Evolutionary conservation across 2,113 vertebrate species (phyloP).

Genomic region (Felis chaus): DNA sequence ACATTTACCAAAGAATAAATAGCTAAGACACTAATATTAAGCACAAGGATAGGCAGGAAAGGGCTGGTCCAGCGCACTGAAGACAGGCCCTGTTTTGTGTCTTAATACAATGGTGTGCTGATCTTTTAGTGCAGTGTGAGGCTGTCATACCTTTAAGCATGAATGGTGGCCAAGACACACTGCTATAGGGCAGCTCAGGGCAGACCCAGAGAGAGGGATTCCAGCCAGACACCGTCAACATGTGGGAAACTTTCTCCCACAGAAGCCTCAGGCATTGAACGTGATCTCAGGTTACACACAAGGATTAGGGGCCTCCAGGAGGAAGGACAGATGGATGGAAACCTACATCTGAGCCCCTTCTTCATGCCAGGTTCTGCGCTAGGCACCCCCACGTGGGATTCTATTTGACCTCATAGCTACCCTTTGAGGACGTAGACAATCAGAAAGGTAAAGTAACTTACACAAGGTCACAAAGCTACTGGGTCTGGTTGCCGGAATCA

Average conservation of each 20-base stretch:
- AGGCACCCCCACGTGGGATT: not conserved
- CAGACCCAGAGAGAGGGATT: not conserved
- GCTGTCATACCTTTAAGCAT: not conserved
- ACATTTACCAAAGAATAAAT: not conserved
- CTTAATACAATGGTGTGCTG: not conserved
- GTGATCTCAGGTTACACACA: slow-evolving; percentile 33
- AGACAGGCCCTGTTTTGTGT: not conserved
- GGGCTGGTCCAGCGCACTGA: not conserved
- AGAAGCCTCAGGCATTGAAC: not conserved
- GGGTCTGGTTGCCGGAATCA: not conserved
- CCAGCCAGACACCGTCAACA: not conserved
- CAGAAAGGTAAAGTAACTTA: slow-evolving; percentile 28
- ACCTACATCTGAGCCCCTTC: not conserved
- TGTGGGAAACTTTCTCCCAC: slow-evolving; percentile 40
- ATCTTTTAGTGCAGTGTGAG: no score
- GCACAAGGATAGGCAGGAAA: not conserved
- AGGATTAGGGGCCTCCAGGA: slow-evolving; percentile 46
- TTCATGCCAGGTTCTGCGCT: not conserved
- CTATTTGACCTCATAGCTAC: not conserved
- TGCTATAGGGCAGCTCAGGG: not conserved
- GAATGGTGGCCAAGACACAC: not conserved
- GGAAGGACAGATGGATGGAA: slow-evolving; percentile 46
- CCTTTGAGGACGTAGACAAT: not conserved
- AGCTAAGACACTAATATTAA: not conserved
- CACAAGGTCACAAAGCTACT: not conserved